These are phyloP conservation scores for Piaya cayana DNA, from an alignment of 2,113 vertebrate genomes.

Conservation along the genomic window DNA sequence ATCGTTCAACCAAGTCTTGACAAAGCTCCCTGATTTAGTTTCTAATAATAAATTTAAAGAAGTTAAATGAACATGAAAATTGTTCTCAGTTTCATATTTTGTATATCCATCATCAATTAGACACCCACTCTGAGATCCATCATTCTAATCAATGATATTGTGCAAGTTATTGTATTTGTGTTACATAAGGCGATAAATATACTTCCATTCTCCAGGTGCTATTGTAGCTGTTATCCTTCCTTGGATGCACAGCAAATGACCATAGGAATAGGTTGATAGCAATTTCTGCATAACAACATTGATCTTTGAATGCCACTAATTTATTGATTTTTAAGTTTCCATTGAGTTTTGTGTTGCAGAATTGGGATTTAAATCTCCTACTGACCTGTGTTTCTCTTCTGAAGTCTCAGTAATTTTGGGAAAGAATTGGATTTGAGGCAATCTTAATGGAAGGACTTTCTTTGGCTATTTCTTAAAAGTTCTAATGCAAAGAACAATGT, in stretches of 20 bases:
- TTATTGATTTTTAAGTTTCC: slow-evolving; percentile 9
- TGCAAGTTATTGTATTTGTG: slow-evolving; percentile 21
- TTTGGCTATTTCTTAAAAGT: not conserved
- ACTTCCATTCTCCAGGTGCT: not conserved
- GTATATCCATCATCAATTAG: slow-evolving; percentile 32
- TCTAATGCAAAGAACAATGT: not conserved
- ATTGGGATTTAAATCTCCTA: not conserved
- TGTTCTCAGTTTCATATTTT: slow-evolving; percentile 17
- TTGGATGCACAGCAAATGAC: not conserved
- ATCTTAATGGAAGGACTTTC: not conserved
- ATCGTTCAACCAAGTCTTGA: slow-evolving; percentile 31
- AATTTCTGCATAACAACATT: slow-evolving; percentile 8
- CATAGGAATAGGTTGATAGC: not conserved
- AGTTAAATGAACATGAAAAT: slow-evolving; percentile 59
- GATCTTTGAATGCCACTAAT: not conserved
- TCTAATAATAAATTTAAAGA: slow-evolving; percentile 38
- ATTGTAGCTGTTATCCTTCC: not conserved
- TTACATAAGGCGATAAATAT: not conserved
- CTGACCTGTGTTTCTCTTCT: not conserved
- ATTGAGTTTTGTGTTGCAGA: not conserved
- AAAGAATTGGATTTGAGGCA: not conserved
- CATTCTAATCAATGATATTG: slow-evolving; percentile 21
- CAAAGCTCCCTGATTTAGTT: slow-evolving; percentile 19
- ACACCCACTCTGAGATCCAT: not conserved
- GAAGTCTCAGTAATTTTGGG: not conserved